Percentiles rank a stretch among this genome's conserved stretches.
Evolutionary conservation across 2,888 invertebrate species (phyloP).

Genomic region (Julus scanicus): DNA sequence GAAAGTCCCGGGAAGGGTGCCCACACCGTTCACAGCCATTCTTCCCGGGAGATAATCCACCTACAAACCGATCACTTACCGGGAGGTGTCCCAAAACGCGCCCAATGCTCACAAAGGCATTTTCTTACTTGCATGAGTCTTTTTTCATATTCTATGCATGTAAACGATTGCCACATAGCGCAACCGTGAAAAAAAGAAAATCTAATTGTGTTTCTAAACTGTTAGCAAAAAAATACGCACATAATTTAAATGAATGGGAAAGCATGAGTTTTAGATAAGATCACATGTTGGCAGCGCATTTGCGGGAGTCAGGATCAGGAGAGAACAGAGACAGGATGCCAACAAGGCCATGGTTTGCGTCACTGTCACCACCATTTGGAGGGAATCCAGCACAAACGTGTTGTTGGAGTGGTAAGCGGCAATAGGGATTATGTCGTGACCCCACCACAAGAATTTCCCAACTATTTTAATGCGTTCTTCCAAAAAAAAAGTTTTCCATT

Average conservation of each 20-base stretch:
- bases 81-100: no score
- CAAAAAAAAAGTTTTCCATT: not conserved
- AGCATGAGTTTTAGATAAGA: conserved; percentile 2
- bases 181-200: not conserved
- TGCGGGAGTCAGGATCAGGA: not conserved
- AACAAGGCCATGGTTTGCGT: conserved; percentile 38
- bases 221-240: not conserved
- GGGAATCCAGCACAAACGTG: conserved; percentile 4
- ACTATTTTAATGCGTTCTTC: not conserved
- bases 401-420: not conserved
- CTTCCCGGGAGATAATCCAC: no score
- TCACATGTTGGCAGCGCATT: conserved; percentile 22
- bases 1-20: no score
- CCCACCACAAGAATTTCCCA: not conserved
- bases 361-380: conserved; percentile 22
- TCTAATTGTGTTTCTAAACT: conserved; percentile 1
- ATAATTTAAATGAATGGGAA: conserved; percentile 24
- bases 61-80: no score
- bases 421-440: not conserved
- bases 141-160: not conserved
- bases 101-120: not conserved
- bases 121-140: not conserved
- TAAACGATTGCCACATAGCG: not conserved
- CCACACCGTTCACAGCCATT: no score
- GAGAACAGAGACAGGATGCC: conserved; percentile 11